These are phyloP conservation scores for Habrosyne pyritoides DNA, from an alignment of 2,888 invertebrate genomes.

Conservation along the genomic window DNA sequence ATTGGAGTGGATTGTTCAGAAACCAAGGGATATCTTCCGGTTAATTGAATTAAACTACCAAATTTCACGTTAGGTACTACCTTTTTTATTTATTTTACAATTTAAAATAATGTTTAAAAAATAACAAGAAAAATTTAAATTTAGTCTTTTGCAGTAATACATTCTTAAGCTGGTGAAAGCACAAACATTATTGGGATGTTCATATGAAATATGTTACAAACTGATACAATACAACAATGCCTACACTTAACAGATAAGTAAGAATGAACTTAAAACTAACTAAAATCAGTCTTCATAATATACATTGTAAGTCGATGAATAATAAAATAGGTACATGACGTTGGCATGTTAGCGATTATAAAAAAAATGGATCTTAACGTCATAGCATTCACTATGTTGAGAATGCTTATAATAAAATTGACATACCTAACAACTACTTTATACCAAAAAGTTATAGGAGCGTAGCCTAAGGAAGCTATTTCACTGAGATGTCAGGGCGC, in stretches of 20 bases:
- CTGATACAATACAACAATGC: neutral
- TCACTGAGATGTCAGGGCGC: too few species aligned
- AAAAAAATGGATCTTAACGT: neutral
- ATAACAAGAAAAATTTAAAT: neutral
- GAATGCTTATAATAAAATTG: neutral
- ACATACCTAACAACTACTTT: neutral
- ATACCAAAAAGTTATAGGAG: neutral
- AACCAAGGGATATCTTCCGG: too few species aligned
- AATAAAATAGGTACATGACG: neutral
- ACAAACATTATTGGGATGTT: neutral
- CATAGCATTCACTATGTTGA: neutral
- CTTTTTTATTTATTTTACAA: too few species aligned
- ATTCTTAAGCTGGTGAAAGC: neutral
- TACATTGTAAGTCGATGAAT: neutral
- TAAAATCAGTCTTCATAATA: slow-evolving; percentile 55
- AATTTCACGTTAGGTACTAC: too few species aligned
- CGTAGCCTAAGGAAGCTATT: too few species aligned
- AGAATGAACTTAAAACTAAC: slow-evolving; percentile 27
- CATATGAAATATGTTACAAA: neutral
- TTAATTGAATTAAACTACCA: too few species aligned
- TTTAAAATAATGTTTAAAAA: too few species aligned
- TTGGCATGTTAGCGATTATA: neutral
- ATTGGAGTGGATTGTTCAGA: too few species aligned
- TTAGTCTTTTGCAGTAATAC: neutral
- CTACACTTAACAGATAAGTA: neutral